phyloP scores from a whole-genome alignment of 2,888 invertebrate species.

The Ormyrus nitidulus region DNA sequence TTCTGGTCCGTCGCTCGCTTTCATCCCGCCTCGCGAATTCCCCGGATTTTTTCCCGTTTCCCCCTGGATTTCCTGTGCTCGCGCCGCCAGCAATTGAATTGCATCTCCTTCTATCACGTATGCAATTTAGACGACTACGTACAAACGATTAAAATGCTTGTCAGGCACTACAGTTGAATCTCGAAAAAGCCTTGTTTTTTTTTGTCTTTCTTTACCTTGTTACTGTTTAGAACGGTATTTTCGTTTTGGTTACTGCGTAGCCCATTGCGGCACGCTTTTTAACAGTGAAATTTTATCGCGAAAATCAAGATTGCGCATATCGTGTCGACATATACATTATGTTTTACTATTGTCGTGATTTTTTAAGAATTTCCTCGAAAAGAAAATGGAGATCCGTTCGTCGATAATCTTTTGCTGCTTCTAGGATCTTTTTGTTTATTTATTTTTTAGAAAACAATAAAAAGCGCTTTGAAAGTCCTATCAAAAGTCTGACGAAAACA shows the following conservation, averaged over 20 bases:
- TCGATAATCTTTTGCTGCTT: slow-evolving; percentile 4
- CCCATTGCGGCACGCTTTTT: not conserved
- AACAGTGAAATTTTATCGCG: not conserved
- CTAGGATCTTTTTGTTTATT: slow-evolving; percentile 10
- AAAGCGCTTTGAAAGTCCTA: slow-evolving; percentile 38
- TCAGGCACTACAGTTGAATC: slow-evolving; percentile 56
- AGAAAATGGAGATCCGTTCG: slow-evolving; percentile 21
- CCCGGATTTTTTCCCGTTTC: not conserved
- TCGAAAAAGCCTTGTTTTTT: slow-evolving; percentile 20
- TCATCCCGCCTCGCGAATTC: not conserved
- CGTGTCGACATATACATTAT: slow-evolving; percentile 35
- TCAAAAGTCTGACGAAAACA: slow-evolving; percentile 45
- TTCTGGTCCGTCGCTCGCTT: not conserved
- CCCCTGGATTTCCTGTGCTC: not conserved
- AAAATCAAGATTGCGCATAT: slow-evolving; percentile 49
- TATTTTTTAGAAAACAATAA: slow-evolving; percentile 43
- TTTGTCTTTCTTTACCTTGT: not conserved
- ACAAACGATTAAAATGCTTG: slow-evolving; percentile 48
- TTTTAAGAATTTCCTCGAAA: slow-evolving; percentile 14
- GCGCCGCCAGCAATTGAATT: slow-evolving; percentile 43
- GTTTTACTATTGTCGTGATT: slow-evolving; percentile 3
- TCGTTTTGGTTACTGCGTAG: not conserved
- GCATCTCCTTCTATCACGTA: slow-evolving; percentile 18
- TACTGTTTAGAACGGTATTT: slow-evolving; percentile 15
- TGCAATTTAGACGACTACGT: slow-evolving; percentile 33